Conservation (phyloP, 1,140 invertebrate species). For the Zophobas atratus region DNA sequence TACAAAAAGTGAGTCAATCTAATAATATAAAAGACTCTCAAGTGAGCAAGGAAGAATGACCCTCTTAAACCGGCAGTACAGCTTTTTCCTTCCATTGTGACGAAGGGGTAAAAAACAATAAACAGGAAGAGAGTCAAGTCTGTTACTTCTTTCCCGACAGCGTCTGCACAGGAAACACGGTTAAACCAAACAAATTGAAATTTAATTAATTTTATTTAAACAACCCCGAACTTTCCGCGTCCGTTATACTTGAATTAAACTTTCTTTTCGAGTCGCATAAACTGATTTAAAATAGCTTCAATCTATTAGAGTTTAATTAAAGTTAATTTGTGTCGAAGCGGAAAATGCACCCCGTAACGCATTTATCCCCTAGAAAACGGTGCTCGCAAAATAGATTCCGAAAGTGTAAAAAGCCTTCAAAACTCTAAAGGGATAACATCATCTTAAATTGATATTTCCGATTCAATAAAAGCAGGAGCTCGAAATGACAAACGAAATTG, state of each 20-base stretch:
- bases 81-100: constrained; percentile 22
- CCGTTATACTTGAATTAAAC: constrained; percentile 26
- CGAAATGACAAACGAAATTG: constrained; percentile 35
- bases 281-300: constrained; percentile 19
- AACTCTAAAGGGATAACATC: constrained; percentile 35
- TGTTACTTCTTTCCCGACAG: constrained; percentile 4
- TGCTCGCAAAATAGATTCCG: constrained; percentile 11
- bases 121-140: constrained; percentile 8
- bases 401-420: constrained; percentile 33
- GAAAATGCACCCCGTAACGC: constrained; percentile 2
- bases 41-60: constrained; percentile 40
- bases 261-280: constrained; percentile 5
- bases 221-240: constrained; percentile 17
- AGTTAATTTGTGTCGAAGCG: constrained; percentile 4
- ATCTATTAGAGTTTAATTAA: constrained; percentile 43
- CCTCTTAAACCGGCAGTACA: constrained; percentile 24
- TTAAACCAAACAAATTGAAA: constrained; percentile 32
- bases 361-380: neutral
- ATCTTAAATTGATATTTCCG: constrained; percentile 38
- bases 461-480: constrained; percentile 35
- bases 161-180: constrained; percentile 12
- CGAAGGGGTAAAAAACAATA: constrained; percentile 34
- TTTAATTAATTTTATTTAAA: constrained; percentile 38
- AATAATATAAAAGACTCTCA: constrained; percentile 40
- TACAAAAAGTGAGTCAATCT: constrained; percentile 40